These are phyloP conservation scores for Leucophenga montana DNA, from an alignment of 2,888 invertebrate species.

Conservation along the genomic window DNA sequence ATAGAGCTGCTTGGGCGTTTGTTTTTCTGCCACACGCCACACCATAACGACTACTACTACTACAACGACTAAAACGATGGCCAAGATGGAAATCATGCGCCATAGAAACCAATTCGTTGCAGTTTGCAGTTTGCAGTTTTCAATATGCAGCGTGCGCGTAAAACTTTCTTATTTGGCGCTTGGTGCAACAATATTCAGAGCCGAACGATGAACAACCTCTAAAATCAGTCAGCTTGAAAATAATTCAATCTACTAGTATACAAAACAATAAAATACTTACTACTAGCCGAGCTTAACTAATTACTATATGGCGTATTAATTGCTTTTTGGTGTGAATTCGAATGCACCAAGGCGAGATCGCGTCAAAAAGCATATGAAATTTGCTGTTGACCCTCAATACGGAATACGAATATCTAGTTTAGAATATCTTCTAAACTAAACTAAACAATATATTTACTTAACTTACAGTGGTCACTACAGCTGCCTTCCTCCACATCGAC, in stretches of 20 bases:
- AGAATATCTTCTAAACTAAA: no score
- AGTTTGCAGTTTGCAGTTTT: slow-evolving; percentile 2
- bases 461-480: slow-evolving; percentile 68
- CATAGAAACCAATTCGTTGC: background rate
- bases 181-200: slow-evolving; percentile 57
- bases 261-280: background rate
- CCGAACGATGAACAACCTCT: slow-evolving; percentile 53
- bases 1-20: no score
- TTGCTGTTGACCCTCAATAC: no score
- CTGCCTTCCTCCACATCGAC: slow-evolving; percentile 42
- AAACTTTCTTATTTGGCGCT: slow-evolving; percentile 34
- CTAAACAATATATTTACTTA: background rate
- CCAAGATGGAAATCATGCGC: background rate
- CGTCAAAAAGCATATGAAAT: no score
- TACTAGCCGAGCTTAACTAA: slow-evolving; percentile 30
- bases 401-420: no score
- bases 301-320: background rate
- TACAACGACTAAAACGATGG: background rate
- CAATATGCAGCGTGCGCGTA: background rate
- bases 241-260: slow-evolving; percentile 44
- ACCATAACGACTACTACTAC: no score
- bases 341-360: background rate
- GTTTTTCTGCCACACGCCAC: no score
- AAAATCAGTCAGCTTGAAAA: slow-evolving; percentile 69
- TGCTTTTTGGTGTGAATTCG: background rate